Evolutionary conservation across 2,888 invertebrate species (phyloP).

Genomic region (Monoplex corrugatus): DNA sequence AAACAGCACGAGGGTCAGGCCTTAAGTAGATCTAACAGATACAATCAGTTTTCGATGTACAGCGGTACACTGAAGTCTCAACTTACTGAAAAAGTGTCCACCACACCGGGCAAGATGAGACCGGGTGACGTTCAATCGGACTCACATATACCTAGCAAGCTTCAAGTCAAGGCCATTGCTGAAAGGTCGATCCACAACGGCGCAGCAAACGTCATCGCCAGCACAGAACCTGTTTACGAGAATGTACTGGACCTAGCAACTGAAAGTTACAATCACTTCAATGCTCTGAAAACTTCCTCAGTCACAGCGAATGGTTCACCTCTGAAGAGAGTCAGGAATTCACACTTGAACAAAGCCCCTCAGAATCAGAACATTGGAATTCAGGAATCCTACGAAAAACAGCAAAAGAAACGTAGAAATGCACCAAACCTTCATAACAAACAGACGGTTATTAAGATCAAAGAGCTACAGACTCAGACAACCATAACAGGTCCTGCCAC

Average conservation of each 20-base stretch:
- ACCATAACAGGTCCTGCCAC: not conserved
- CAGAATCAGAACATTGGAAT: not conserved
- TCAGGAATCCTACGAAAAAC: not conserved
- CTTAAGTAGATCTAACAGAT: too few relatives aligned
- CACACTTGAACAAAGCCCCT: not conserved
- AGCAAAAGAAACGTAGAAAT: not conserved
- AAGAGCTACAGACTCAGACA: not conserved
- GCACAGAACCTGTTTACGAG: conserved; percentile 32
- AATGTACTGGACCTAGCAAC: not conserved
- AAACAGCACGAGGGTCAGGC: too few relatives aligned
- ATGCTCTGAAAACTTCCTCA: not conserved
- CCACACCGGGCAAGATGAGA: too few relatives aligned
- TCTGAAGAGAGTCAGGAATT: not conserved
- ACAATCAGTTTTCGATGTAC: too few relatives aligned
- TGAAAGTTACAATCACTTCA: not conserved
- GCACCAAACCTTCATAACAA: not conserved
- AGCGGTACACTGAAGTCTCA: too few relatives aligned
- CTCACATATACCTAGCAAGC: not conserved
- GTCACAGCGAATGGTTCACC: not conserved
- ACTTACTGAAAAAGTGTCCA: too few relatives aligned
- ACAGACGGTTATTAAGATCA: not conserved
- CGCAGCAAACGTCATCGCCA: not conserved
- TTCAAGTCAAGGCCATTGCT: conserved; percentile 24
- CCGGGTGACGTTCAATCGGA: too few relatives aligned
- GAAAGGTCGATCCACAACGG: conserved; percentile 1